A percentile compares a stretch with the other conserved stretches of the same genome.
Conservation (phyloP, 2,113 vertebrate species). For the Equus quagga region DNA sequence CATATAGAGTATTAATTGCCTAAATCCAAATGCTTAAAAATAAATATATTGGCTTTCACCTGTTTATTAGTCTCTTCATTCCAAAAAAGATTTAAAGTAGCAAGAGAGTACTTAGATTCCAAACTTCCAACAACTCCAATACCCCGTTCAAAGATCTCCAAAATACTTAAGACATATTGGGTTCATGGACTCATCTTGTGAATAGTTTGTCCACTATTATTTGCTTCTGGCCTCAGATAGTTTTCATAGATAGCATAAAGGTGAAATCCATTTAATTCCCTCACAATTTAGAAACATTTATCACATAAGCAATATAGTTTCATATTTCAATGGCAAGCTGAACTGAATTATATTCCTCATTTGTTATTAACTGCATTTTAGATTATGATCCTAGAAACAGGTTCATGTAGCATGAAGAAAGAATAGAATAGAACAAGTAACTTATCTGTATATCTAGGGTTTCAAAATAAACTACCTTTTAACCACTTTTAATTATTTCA, state of each 20-base stretch:
- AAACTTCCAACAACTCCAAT: background rate
- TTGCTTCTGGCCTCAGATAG: background rate
- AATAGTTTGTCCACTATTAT: background rate
- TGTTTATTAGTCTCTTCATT: background rate
- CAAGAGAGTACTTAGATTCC: background rate
- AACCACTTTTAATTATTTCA: constrained; percentile 6
- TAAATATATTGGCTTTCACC: background rate
- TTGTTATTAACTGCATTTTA: background rate
- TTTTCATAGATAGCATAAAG: background rate
- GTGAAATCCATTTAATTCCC: background rate
- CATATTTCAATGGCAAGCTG: background rate
- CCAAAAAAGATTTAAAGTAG: background rate
- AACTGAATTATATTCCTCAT: background rate
- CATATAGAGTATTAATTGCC: background rate
- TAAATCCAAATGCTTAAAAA: background rate
- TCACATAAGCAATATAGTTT: background rate
- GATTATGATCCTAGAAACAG: background rate
- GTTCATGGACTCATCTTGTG: background rate
- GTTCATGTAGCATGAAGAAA: background rate
- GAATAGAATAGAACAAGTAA: background rate
- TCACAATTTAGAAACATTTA: constrained; percentile 30
- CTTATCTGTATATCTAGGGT: background rate
- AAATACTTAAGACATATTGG: background rate
- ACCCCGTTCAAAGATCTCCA: background rate
- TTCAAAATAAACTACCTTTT: constrained; percentile 10